phyloP scores from a whole-genome alignment of 2,113 vertebrate genomes.

The Cryptotis parvus region DNA sequence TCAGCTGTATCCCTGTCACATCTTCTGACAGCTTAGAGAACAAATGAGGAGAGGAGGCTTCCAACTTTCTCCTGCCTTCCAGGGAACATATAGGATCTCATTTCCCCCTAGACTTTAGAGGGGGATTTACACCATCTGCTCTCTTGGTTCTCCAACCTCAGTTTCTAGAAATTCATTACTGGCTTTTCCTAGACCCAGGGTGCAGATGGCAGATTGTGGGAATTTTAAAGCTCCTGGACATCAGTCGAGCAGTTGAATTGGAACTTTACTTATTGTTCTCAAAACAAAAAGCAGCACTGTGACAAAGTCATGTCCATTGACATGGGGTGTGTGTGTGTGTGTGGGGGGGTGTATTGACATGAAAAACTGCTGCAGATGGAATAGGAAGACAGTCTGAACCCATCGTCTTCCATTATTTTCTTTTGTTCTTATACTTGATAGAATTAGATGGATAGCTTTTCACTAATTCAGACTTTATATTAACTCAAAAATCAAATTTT shows the following conservation, averaged over 20 bases:
- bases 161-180: background rate
- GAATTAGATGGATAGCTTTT: background rate
- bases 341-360: no score
- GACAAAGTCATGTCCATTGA: no score
- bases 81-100: no score
- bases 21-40: background rate
- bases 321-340: no score
- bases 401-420: background rate
- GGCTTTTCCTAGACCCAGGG: background rate
- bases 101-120: no score
- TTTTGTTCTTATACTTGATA: background rate
- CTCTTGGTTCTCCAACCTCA: background rate
- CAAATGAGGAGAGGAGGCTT: background rate
- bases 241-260: background rate
- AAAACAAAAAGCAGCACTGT: no score
- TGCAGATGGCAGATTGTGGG: background rate
- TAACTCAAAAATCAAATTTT: background rate
- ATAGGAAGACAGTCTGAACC: no score
- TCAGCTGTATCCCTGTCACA: background rate
- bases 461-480: background rate
- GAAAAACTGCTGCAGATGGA: background rate
- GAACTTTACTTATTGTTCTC: no score
- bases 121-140: background rate
- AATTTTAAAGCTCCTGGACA: background rate
- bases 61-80: background rate